These are phyloP conservation scores for Phalacrocorax carbo DNA, from an alignment of 2,113 vertebrate species.

Conservation along the genomic window DNA sequence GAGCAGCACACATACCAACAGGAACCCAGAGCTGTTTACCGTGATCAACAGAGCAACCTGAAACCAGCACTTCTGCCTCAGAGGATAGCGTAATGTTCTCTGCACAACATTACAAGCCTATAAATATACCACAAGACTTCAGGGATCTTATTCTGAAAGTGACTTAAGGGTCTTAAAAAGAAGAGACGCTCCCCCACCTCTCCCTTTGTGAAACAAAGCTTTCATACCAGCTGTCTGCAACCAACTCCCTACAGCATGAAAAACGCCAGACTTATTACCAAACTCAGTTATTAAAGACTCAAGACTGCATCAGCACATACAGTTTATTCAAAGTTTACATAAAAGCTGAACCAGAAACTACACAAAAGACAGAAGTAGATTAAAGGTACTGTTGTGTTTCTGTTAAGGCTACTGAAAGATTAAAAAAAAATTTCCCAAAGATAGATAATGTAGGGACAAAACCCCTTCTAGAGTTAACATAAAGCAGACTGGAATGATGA, in stretches of 20 bases:
- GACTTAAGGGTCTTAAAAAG: neutral
- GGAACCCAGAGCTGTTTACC: conserved; percentile 16
- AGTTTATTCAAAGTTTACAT: neutral
- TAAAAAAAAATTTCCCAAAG: neutral
- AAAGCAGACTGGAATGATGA: neutral
- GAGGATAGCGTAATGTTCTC: conserved; percentile 53
- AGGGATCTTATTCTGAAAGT: conserved; percentile 40
- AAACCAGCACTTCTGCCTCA: conserved; percentile 20
- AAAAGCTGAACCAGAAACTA: neutral
- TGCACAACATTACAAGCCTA: conserved; percentile 46
- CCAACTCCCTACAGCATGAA: neutral
- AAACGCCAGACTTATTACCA: neutral
- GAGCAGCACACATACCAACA: neutral
- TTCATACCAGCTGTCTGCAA: conserved; percentile 3
- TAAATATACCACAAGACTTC: conserved; percentile 58
- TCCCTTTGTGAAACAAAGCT: neutral
- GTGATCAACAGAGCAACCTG: conserved; percentile 41
- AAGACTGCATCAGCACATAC: neutral
- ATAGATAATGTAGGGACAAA: neutral
- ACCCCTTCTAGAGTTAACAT: neutral
- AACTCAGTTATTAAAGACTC: neutral
- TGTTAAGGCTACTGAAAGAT: neutral
- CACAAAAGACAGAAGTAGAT: neutral
- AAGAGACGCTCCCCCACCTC: neutral
- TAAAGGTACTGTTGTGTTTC: neutral